phyloP scores from a whole-genome alignment of 1,140 invertebrate genomes.

The Drosophila obscura region DNA sequence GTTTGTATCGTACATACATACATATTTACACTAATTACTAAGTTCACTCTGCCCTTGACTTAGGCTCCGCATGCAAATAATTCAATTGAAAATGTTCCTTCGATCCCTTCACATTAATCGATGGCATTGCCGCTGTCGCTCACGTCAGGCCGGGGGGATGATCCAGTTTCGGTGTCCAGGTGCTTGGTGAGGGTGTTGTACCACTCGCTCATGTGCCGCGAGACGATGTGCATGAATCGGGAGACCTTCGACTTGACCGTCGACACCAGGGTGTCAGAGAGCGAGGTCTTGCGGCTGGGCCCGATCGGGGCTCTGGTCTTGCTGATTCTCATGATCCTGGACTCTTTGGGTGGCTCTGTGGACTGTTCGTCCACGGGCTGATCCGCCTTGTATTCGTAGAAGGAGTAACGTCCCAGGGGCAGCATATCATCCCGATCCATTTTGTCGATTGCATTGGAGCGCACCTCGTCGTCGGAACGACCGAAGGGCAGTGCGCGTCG shows the following conservation, averaged over 20 bases:
- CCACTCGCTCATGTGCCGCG: constrained; percentile 74
- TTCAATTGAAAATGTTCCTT: no score
- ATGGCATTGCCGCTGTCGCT: not conserved
- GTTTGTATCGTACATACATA: constrained; percentile 52
- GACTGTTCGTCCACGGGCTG: not conserved
- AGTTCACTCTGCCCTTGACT: not conserved
- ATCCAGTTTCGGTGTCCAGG: constrained; percentile 34
- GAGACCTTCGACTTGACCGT: constrained; percentile 69
- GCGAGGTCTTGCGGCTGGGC: constrained; percentile 6
- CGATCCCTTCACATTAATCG: constrained; percentile 10
- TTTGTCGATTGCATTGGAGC: constrained; percentile 67
- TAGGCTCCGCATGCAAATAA: no score
- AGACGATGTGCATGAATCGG: constrained; percentile 68
- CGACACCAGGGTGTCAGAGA: constrained; percentile 57
- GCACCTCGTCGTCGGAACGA: constrained; percentile 24
- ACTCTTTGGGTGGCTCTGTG: constrained; percentile 9
- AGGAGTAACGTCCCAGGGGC: constrained; percentile 50
- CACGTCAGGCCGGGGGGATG: not conserved
- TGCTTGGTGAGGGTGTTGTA: constrained; percentile 74
- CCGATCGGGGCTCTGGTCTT: not conserved
- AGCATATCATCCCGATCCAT: constrained; percentile 55
- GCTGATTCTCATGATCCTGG: constrained; percentile 60
- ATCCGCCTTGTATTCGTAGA: constrained; percentile 62
- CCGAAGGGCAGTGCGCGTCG: constrained; percentile 53
- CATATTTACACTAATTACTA: constrained; percentile 63